Conservation (phyloP, 92 coral and sea anemone species). For the Heteractis magnifica region DNA sequence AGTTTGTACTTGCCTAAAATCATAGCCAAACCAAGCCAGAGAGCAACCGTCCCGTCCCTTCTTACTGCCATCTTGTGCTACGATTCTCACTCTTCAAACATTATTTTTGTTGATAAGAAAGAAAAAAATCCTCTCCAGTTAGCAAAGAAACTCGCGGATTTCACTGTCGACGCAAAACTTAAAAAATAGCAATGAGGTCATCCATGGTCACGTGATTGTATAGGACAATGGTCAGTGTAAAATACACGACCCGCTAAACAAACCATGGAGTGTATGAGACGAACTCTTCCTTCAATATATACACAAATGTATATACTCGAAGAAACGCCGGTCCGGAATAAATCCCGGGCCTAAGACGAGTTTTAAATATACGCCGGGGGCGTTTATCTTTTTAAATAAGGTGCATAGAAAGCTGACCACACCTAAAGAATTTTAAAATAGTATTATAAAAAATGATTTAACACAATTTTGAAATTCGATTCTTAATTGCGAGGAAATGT, state of each 20-base stretch:
- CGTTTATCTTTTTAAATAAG: too few relatives aligned
- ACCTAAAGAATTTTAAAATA: too few relatives aligned
- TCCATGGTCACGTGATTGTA: slow-evolving; percentile 29
- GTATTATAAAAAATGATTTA: too few relatives aligned
- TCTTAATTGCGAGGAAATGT: too few relatives aligned
- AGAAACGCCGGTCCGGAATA: too few relatives aligned
- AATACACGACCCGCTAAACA: not conserved
- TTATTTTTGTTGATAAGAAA: slow-evolving; percentile 7
- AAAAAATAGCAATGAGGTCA: slow-evolving; percentile 26
- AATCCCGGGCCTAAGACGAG: too few relatives aligned
- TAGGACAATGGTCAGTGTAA: not conserved
- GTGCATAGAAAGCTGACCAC: too few relatives aligned
- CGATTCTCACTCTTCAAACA: slow-evolving; percentile 7
- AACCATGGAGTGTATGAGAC: too few relatives aligned
- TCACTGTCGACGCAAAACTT: slow-evolving; percentile 7
- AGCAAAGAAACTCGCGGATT: not conserved
- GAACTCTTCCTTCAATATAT: too few relatives aligned
- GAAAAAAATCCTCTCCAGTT: not conserved
- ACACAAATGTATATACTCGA: too few relatives aligned
- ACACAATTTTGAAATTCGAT: too few relatives aligned
- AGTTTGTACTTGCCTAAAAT: slow-evolving; percentile 14
- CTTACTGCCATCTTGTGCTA: slow-evolving; percentile 5
- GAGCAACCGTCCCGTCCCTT: slow-evolving; percentile 7
- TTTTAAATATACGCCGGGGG: too few relatives aligned
- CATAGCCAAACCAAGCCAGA: slow-evolving; percentile 27